Percentiles rank a stretch among this genome's conserved stretches.
These are phyloP conservation scores for Sabellastarte sp. DNA, from an alignment of 2,888 invertebrate species.

Conservation along the genomic window DNA sequence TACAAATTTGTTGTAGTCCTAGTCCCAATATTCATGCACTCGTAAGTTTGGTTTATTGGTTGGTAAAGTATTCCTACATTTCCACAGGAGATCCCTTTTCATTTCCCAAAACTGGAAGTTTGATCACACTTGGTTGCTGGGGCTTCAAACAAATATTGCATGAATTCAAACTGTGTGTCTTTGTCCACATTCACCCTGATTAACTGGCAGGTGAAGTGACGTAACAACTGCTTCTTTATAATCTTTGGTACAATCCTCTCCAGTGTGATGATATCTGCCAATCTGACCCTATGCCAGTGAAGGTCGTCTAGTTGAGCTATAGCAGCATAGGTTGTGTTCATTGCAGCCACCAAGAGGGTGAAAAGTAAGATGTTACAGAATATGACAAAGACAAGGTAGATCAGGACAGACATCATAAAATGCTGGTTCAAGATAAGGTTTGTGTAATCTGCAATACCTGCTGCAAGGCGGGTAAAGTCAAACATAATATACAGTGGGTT, in stretches of 20 bases:
- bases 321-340: background rate
- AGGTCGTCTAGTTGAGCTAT: background rate
- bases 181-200: too few relatives aligned
- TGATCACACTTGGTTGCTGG: too few relatives aligned
- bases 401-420: background rate
- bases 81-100: too few relatives aligned
- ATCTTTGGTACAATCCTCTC: background rate
- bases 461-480: background rate
- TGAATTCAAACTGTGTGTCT: too few relatives aligned
- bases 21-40: too few relatives aligned
- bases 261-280: background rate
- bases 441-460: background rate
- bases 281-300: background rate
- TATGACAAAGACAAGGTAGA: background rate
- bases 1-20: too few relatives aligned
- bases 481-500: background rate
- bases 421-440: background rate
- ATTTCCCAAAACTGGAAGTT: too few relatives aligned
- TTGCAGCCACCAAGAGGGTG: background rate
- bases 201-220: too few relatives aligned
- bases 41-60: too few relatives aligned
- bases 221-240: too few relatives aligned
- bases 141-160: too few relatives aligned
- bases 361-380: background rate
- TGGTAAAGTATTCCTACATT: too few relatives aligned